Percentiles rank a stretch among this genome's conserved stretches.
phyloP scores from a whole-genome alignment of 2,113 vertebrate species.

The Hemibagrus wyckioides region DNA sequence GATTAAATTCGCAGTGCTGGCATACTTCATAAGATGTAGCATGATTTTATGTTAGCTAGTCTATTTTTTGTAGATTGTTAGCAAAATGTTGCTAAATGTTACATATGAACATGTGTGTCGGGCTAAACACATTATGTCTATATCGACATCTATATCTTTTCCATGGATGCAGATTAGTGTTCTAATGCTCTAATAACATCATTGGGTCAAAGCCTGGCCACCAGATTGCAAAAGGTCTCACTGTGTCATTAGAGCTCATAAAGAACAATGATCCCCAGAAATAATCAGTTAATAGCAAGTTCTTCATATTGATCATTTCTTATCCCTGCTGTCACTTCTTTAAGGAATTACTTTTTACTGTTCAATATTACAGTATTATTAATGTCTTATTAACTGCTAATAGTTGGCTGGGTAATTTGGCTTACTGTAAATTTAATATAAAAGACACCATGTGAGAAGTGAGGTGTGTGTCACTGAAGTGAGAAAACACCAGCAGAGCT shows the following conservation, averaged over 20 bases:
- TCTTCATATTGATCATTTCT: not conserved
- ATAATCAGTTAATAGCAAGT: not conserved
- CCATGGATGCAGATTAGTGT: not conserved
- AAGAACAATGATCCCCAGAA: not conserved
- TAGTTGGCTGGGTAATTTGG: constrained; percentile 51
- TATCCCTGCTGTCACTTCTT: not conserved
- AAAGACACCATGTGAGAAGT: constrained; percentile 61
- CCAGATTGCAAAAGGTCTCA: not conserved
- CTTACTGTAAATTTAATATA: constrained; percentile 61
- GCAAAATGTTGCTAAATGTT: not conserved
- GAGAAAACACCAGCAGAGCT: constrained; percentile 57
- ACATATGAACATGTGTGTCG: not conserved
- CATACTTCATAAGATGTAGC: not conserved
- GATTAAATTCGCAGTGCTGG: not conserved
- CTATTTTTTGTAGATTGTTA: not conserved
- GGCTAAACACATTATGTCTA: not conserved
- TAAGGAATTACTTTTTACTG: not conserved
- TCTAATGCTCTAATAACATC: not conserved
- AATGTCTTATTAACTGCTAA: constrained; percentile 1
- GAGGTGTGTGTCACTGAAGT: constrained; percentile 45
- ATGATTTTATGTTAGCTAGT: not conserved
- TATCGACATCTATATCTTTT: not conserved
- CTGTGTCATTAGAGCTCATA: not conserved
- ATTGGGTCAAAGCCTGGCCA: not conserved
- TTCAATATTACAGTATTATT: not conserved